A percentile compares a stretch with the other conserved stretches of the same genome.
Evolutionary conservation across 2,113 vertebrate genomes (phyloP).

Genomic region (Aphyosemion australe): DNA sequence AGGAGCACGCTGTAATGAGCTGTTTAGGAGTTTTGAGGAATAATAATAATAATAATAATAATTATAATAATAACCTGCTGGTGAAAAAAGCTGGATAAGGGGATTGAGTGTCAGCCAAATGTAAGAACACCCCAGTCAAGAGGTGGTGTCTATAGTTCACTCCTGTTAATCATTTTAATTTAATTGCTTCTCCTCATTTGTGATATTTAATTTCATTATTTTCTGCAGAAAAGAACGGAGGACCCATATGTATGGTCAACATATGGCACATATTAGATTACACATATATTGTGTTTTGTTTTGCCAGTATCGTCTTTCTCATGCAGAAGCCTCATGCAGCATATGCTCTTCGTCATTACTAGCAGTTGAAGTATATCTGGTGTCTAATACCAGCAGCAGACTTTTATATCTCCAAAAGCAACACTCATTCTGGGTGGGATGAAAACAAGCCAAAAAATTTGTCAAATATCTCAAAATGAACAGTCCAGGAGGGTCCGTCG

Average conservation of each 20-base stretch:
- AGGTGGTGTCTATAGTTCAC: constrained; percentile 54
- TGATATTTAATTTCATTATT: constrained; percentile 77
- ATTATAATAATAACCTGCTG: constrained; percentile 56
- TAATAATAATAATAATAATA: constrained; percentile 44
- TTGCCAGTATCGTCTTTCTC: constrained; percentile 65
- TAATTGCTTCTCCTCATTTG: constrained; percentile 61
- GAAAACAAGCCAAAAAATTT: too few relatives aligned
- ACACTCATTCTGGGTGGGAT: background rate
- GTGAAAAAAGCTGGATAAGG: constrained; percentile 32
- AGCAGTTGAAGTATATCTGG: constrained; percentile 58
- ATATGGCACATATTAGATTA: constrained; percentile 78
- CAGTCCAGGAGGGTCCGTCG: too few relatives aligned
- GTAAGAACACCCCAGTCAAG: constrained; percentile 55
- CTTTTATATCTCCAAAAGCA: constrained; percentile 30
- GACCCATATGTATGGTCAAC: constrained; percentile 66
- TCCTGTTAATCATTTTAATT: constrained; percentile 54
- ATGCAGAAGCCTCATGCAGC: constrained; percentile 61
- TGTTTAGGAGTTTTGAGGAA: constrained; percentile 49
- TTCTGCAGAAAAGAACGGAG: constrained; percentile 37
- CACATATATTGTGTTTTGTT: constrained; percentile 73
- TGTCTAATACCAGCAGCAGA: constrained; percentile 44
- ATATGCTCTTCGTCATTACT: constrained; percentile 67
- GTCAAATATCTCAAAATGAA: too few relatives aligned
- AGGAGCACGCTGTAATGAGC: constrained; percentile 54
- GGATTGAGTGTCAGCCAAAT: constrained; percentile 64